phyloP scores from a whole-genome alignment of 37 sponge, comb jelly and placozoan genomes.

The Diacarnus erythraeanus region DNA sequence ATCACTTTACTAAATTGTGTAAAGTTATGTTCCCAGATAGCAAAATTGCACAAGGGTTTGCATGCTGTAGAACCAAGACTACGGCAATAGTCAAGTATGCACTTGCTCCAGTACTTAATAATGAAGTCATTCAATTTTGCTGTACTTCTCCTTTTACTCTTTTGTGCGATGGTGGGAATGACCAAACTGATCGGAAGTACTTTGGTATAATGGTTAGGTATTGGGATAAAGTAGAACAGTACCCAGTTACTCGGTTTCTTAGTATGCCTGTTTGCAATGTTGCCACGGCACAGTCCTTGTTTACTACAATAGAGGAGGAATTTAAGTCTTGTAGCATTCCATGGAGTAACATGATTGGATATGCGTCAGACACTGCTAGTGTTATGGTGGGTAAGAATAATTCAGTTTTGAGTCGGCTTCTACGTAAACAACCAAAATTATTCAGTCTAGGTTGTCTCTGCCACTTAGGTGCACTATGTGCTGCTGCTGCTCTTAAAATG shows the following conservation, averaged over 20 bases:
- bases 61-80: neutral
- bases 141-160: constrained; percentile 16
- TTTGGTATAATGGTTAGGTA: constrained; percentile 48
- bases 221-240: constrained; percentile 23
- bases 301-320: constrained; percentile 11
- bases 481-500: constrained; percentile 18
- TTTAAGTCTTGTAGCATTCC: constrained; percentile 5
- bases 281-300: constrained; percentile 32
- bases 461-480: constrained; percentile 39
- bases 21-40: too few species aligned
- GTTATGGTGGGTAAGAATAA: constrained; percentile 39
- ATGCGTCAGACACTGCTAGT: constrained; percentile 36
- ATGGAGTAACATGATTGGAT: constrained; percentile 29
- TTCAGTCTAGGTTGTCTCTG: constrained; percentile 33
- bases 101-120: neutral
- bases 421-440: constrained; percentile 13
- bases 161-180: constrained; percentile 52
- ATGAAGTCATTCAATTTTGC: neutral
- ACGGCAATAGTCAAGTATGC: neutral
- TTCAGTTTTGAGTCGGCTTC: constrained; percentile 22
- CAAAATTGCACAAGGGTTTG: too few species aligned
- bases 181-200: constrained; percentile 24
- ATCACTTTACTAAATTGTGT: too few species aligned
- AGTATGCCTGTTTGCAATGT: constrained; percentile 45
- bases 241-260: constrained; percentile 35